Evolutionary conservation across 2,113 vertebrate species (phyloP).

Genomic region (Chaetops frenatus): DNA sequence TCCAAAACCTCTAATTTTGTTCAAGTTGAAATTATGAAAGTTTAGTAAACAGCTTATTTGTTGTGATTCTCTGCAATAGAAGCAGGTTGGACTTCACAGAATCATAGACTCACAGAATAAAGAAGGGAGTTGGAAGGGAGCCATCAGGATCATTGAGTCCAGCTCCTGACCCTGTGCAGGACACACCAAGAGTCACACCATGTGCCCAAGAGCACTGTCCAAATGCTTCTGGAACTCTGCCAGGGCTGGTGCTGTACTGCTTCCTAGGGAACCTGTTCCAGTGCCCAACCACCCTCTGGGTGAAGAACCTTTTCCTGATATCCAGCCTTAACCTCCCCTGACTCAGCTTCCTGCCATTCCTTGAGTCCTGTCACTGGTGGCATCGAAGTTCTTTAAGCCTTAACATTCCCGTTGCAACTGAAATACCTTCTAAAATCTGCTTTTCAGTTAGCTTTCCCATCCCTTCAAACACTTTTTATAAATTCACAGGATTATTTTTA

Average conservation of each 20-base stretch:
- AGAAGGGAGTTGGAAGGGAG: not conserved
- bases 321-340: not conserved
- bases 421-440: not conserved
- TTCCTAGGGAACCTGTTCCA: not conserved
- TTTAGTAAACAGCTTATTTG: not conserved
- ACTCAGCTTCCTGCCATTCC: not conserved
- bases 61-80: not conserved
- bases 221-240: not conserved
- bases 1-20: not conserved
- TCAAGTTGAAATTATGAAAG: not conserved
- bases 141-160: not conserved
- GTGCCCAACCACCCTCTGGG: not conserved
- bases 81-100: not conserved
- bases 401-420: not conserved
- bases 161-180: not conserved
- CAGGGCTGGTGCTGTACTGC: not conserved
- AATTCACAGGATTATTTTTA: slow-evolving; percentile 30
- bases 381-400: not conserved
- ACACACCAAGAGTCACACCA: not conserved
- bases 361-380: not conserved
- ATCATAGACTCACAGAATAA: not conserved
- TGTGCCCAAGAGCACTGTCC: not conserved
- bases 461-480: not conserved
- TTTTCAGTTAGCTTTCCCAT: not conserved
- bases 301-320: not conserved